These are phyloP conservation scores for Aphaenogaster floridana DNA, from an alignment of 1,140 invertebrate genomes.

Conservation along the genomic window DNA sequence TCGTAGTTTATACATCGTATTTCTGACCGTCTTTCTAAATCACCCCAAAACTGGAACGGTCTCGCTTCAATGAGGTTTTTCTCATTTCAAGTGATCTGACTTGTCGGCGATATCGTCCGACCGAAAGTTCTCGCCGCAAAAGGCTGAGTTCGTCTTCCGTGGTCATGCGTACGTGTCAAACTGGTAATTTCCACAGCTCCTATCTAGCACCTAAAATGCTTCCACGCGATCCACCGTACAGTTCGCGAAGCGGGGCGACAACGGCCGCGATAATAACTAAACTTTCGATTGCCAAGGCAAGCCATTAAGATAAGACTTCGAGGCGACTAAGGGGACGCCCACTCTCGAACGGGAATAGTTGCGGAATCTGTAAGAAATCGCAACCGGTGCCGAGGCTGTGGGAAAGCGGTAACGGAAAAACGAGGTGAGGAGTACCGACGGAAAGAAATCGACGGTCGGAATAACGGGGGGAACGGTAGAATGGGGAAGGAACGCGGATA, in stretches of 20 bases:
- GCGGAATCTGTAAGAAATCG: constrained; percentile 46
- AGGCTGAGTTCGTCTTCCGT: constrained; percentile 31
- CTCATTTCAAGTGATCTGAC: background rate
- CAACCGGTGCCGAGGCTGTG: background rate
- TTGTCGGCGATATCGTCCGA: background rate
- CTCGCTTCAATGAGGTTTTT: background rate
- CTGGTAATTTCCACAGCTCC: constrained; percentile 69
- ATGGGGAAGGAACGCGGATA: constrained; percentile 35
- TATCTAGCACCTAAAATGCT: constrained; percentile 69
- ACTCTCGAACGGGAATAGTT: constrained; percentile 45
- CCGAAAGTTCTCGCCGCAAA: constrained; percentile 55
- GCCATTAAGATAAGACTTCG: constrained; percentile 79
- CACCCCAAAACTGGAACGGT: background rate
- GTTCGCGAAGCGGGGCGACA: constrained; percentile 68
- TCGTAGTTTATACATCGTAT: background rate
- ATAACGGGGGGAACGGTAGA: constrained; percentile 24
- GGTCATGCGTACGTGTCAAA: constrained; percentile 49
- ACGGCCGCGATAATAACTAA: constrained; percentile 79
- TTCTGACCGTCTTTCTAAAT: background rate
- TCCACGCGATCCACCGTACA: constrained; percentile 59
- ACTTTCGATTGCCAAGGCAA: constrained; percentile 78
- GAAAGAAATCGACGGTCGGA: constrained; percentile 24
- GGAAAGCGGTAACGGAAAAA: constrained; percentile 37
- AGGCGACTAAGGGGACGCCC: constrained; percentile 39
- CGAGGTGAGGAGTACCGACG: background rate